Percentiles rank a stretch among this genome's conserved stretches.
Conservation (phyloP, 2,113 vertebrate genomes). For the Cygnus atratus region DNA sequence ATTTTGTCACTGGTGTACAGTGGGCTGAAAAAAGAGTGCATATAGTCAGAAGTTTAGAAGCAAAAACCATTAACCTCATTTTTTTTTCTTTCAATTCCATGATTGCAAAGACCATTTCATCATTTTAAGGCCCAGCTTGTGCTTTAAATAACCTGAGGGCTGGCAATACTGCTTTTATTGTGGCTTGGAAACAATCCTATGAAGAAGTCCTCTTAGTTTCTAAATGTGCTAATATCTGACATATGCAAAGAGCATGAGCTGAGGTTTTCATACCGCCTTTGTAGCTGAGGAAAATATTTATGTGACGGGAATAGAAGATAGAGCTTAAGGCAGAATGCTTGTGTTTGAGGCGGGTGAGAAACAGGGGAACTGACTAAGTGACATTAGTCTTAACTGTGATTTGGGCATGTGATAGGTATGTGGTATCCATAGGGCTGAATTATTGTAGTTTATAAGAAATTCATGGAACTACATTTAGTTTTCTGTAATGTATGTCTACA, state of each 20-base stretch:
- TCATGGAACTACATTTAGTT: neutral
- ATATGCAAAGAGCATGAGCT: fast-evolving
- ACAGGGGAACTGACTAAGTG: neutral
- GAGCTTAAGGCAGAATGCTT: neutral
- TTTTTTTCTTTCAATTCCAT: neutral
- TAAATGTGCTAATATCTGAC: neutral
- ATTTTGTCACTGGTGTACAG: fast-evolving
- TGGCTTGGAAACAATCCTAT: neutral
- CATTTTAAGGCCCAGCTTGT: neutral
- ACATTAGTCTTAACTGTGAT: neutral
- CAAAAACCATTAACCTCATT: neutral
- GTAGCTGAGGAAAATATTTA: neutral
- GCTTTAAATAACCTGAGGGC: fast-evolving
- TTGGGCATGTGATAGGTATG: fast-evolving
- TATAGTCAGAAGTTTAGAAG: too few species aligned
- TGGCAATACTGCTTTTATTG: fast-evolving
- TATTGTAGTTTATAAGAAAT: neutral
- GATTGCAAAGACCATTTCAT: neutral
- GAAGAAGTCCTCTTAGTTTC: neutral
- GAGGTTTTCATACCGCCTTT: fast-evolving
- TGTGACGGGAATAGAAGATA: neutral
- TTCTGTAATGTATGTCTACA: neutral
- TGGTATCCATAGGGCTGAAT: neutral
- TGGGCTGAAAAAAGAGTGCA: neutral
- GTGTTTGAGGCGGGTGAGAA: neutral